Evolutionary conservation across 2,113 vertebrate species (phyloP).

Genomic region (Nerophis lumbriciformis): DNA sequence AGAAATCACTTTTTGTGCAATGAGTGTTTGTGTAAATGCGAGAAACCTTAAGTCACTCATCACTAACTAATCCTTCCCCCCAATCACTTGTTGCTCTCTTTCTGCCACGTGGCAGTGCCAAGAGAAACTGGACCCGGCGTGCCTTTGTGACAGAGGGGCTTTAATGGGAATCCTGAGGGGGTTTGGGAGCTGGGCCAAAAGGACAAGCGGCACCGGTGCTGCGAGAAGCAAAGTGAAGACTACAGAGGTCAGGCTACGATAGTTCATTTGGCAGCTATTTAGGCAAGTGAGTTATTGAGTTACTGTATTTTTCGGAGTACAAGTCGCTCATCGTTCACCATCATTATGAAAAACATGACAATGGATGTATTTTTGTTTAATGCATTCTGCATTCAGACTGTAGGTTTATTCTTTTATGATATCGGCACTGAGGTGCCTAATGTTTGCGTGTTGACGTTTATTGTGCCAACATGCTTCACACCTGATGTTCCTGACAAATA

Average conservation of each 20-base stretch:
- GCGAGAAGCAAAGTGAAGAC: not conserved
- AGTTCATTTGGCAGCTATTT: not conserved
- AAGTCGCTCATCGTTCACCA: too few species aligned
- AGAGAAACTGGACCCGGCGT: slow-evolving; percentile 36
- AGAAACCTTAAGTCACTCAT: slow-evolving; percentile 17
- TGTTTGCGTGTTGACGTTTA: too few species aligned
- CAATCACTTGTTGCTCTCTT: slow-evolving; percentile 13
- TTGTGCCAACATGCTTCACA: too few species aligned
- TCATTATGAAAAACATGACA: too few species aligned
- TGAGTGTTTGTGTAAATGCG: not conserved
- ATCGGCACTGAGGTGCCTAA: too few species aligned
- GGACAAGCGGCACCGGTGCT: not conserved
- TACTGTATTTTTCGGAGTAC: too few species aligned
- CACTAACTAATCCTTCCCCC: slow-evolving; percentile 2
- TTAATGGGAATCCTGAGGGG: slow-evolving; percentile 25
- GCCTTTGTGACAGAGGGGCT: slow-evolving; percentile 15
- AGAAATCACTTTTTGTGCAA: not conserved
- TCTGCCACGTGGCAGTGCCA: slow-evolving; percentile 39
- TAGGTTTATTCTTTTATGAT: too few species aligned
- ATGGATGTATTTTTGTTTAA: too few species aligned
- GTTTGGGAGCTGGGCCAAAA: slow-evolving; percentile 37
- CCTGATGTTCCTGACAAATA: too few species aligned
- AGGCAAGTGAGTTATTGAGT: not conserved
- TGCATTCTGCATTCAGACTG: too few species aligned
- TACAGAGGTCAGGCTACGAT: not conserved